Conservation (phyloP, 2,797 vertebrate genomes). For the Coranthus polyacanthus region DNA sequence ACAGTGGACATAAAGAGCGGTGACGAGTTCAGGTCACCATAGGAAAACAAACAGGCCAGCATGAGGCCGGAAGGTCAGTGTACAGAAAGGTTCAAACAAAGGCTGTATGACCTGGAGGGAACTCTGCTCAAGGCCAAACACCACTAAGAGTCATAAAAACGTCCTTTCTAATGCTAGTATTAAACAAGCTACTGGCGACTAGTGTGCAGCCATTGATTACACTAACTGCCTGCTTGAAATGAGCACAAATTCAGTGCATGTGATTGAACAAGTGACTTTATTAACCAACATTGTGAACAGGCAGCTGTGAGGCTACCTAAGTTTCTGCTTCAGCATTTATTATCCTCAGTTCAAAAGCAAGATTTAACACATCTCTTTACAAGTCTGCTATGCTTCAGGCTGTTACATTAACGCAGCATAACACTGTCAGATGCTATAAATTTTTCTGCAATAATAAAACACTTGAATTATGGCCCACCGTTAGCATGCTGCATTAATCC, state of each 20-base stretch:
- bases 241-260: conserved; percentile 54
- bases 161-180: neutral
- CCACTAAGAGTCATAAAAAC: neutral
- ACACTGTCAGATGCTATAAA: too few relatives aligned
- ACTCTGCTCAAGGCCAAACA: neutral
- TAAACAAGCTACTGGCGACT: neutral
- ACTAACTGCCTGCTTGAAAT: conserved; percentile 18
- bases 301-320: neutral
- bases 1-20: neutral
- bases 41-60: neutral
- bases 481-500: neutral
- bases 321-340: neutral
- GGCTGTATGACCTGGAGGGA: neutral
- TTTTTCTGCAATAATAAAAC: too few relatives aligned
- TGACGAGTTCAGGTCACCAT: neutral
- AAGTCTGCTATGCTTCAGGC: too few relatives aligned
- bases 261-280: conserved; percentile 39
- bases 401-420: neutral
- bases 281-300: neutral
- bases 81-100: conserved; percentile 17
- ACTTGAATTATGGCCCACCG: neutral
- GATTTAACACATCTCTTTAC: neutral
- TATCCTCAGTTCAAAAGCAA: neutral
- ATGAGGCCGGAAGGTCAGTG: conserved; percentile 15
- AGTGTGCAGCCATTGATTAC: conserved; percentile 17